Conservation (phyloP, 2,888 invertebrate genomes). For the Minunthozetes semirufus region DNA sequence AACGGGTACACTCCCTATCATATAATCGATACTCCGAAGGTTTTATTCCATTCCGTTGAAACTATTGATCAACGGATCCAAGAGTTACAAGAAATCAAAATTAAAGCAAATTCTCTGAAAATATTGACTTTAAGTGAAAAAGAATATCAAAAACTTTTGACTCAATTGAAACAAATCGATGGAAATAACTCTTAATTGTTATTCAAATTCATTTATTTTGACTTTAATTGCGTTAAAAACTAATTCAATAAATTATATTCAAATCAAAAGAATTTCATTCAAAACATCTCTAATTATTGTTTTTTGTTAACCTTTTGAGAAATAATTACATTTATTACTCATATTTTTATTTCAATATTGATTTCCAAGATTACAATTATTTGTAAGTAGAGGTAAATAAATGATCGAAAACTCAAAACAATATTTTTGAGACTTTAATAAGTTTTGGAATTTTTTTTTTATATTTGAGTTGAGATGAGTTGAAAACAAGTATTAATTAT, state of each 20-base stretch:
- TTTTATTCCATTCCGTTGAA: background rate
- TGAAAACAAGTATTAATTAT: no score
- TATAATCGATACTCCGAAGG: constrained; percentile 6
- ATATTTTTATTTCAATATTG: no score
- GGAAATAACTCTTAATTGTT: background rate
- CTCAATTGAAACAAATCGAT: background rate
- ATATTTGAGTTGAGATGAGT: no score
- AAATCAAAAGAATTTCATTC: no score
- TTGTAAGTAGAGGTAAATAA: no score
- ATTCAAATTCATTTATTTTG: background rate
- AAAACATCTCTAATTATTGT: no score
- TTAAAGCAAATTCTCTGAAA: background rate
- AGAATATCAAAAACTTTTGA: background rate
- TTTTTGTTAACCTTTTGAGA: no score
- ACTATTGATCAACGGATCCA: background rate
- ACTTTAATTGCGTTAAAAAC: background rate
- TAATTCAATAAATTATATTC: background rate
- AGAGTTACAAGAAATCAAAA: constrained; percentile 4
- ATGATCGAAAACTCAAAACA: no score
- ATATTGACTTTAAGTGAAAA: constrained; percentile 12
- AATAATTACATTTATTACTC: no score
- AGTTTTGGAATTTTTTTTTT: no score
- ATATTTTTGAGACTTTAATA: no score
- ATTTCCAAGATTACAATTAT: no score
- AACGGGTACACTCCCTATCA: background rate